Evolutionary conservation across 1,140 invertebrate genomes (phyloP), one percentile per base, ranked within the genome.

Genomic region (Nixonia krombeini): DNA sequence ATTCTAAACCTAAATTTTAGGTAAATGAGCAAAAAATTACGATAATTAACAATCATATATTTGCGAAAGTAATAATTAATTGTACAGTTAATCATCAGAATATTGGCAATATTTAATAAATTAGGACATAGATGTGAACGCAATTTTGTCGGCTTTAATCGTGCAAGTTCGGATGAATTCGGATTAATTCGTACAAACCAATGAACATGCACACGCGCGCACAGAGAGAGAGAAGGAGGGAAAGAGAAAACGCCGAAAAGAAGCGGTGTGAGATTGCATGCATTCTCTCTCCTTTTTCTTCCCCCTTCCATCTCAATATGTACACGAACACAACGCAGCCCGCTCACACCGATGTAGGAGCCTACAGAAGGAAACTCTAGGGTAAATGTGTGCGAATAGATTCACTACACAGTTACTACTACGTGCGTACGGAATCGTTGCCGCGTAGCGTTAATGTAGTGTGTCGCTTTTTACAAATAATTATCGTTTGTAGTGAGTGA

Each of bases 381-480:
- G 8, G 29, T 4, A 12, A 35, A 35, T 35, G 33, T 13, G 18
- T 25, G 40, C 25, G 40, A 42, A 42, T 42, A 42, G 40, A 23
- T 12, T 42, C 21, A 42, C 40, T n/a, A n/a, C 17, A 42, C 40
- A 5, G 25, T 21, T 25, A 1, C 18, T 17, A 40, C 21, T 10
- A 23, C 40, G 18, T 12, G 40, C 40, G 40, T 42, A 42, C 40
- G 21, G 40, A 25, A 23, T 10, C 40, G 18, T 42, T 12, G 21
- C 40, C 42, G 42, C 25, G 42, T 45, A 45, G 10, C 42, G 23
- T 45, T 45, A 45, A 45, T 46, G 61, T 21, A 37, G 38, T 55
- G 33, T 42, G 55, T 47, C 53, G 62, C 62, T 57, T 49, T 29
- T 35, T 9, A 38, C 33, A 15, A 45, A 25, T 23, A 49, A 49